Conservation (phyloP, 23 tunicate species). For the Aplidium turbinatum region DNA sequence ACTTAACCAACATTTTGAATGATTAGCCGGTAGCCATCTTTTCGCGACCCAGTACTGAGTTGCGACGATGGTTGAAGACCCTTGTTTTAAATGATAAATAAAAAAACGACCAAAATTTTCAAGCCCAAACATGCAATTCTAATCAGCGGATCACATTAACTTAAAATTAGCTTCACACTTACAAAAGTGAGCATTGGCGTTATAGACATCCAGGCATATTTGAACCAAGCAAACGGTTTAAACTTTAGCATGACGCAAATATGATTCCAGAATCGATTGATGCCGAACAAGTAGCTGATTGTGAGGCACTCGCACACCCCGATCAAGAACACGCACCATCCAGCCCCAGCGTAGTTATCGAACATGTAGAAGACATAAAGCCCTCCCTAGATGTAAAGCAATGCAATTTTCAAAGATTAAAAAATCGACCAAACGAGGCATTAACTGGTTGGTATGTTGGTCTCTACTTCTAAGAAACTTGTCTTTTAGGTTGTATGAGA, state of each 20-base stretch:
- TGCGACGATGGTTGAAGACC: not conserved
- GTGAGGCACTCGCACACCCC: conserved; percentile 60
- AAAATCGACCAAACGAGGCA: no score
- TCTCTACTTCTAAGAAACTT: no score
- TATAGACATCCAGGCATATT: conserved; percentile 49
- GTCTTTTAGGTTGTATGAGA: no score
- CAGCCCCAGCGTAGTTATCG: conserved; percentile 74
- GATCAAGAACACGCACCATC: conserved; percentile 81
- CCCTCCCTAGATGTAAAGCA: conserved; percentile 87
- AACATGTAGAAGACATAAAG: conserved; percentile 71
- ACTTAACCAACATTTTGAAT: no score
- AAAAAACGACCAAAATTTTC: no score
- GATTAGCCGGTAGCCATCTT: no score
- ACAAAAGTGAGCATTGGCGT: conserved; percentile 51
- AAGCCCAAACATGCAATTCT: no score
- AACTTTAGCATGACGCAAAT: conserved; percentile 68
- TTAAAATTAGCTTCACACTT: not conserved
- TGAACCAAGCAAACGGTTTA: conserved; percentile 62
- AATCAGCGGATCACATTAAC: not conserved
- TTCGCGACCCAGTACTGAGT: not conserved
- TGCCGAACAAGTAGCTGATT: conserved; percentile 58
- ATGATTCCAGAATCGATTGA: conserved; percentile 52
- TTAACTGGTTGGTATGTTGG: no score
- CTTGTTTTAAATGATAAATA: not conserved
- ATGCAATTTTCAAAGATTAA: no score